Base-by-base conservation (phyloP, 2,113 vertebrate genomes). In the Cervus canadensis region DNA sequence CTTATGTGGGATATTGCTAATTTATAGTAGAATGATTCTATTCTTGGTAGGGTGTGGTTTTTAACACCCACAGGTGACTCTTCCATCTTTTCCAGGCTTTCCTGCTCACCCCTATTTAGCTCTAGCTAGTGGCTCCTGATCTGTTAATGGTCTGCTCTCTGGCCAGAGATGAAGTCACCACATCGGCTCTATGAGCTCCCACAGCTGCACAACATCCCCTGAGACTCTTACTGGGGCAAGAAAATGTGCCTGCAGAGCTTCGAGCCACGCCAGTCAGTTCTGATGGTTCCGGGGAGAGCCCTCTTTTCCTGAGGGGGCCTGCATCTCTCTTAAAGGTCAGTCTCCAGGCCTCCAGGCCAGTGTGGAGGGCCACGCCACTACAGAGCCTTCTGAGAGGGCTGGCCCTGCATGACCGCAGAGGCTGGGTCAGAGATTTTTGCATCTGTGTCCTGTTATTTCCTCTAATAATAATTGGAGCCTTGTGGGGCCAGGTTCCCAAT, bases 81-180 rank as follows among this genome's bases (percentile, higher is more conserved):
- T 26, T 62, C 5, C 11, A 40, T 83, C 83, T 76, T 67, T 64
- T 60, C 62, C 87, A 43, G 78, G 50, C 89, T 82, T 92, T 84
- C 59, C 64, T 83, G 23, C 62, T 92, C 59, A 59, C 23, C 52
- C 56, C 15, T 19, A 19, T 23, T 83, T 87, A 84, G 90, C 45
- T 26, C 97, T 59, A n/a, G 76, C 67, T 57, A 43, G 40, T 84
- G 87, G 64, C 57, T 92, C n/a, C 76, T 71, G 81, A 15, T 97
- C 84, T 82, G 59, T 88, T 90, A 76, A 91, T 28, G 19, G 21
- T 81, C 62, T 43, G 78, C 81, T 97, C 11, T 5, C 28, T 0
- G 50, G 91, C 95, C 94, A 98, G 88, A 86, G 56, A 94, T 96
- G 94, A 98, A 89, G 95, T 98, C 95, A 97, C 23, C 10, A 13